Evolutionary conservation across 1,140 invertebrate genomes (phyloP), one percentile per base, ranked within the genome.

Genomic region (Leptinotarsa texana): DNA sequence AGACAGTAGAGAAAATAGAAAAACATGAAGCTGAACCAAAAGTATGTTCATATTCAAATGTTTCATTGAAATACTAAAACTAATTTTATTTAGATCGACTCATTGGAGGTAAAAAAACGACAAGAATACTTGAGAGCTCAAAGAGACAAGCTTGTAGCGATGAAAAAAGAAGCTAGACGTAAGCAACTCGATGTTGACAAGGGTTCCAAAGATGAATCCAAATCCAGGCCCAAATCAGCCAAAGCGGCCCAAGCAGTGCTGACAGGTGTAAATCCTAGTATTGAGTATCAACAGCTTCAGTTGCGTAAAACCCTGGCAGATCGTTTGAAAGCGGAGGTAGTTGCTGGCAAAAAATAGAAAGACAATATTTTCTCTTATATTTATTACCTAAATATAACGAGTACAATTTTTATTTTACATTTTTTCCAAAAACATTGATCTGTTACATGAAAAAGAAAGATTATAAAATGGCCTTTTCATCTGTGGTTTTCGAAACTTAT

Each of bases 121-220:
- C 93, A 95, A 81, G 89, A 94, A 79, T 97, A 96, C 84, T 86
- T 98, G 27, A 91, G 93, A 47, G 89, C 93, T 65, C 95, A 97
- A 84, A 88, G 96, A 33, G 96, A 98, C 84, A 96, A 97, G 83
- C 88, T 98, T 21, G 87, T 98, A 47, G 93, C 93, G 18, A 83
- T 97, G 80, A 98, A 98, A 83, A 94, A 94, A 83, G 90, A 93
- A 84, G 95, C 94, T 21, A 88, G 96, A 27, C 92, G 93, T 80
- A 92, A 93, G 78, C 90, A 93, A 80, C 85, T 98, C 3, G 89
- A 89, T n/a, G 88, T 86, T 13, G 85, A 88, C 75, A 84, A 86
- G 8, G 84, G 84, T 3, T 79, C 68, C 4, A 81, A 83, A 67
- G 75, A 80, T 2, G 48, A 79, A 69, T 2, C 71, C 65, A 61